Evolutionary conservation across 2,888 invertebrate species (phyloP).

Genomic region (Corbicula japonica): DNA sequence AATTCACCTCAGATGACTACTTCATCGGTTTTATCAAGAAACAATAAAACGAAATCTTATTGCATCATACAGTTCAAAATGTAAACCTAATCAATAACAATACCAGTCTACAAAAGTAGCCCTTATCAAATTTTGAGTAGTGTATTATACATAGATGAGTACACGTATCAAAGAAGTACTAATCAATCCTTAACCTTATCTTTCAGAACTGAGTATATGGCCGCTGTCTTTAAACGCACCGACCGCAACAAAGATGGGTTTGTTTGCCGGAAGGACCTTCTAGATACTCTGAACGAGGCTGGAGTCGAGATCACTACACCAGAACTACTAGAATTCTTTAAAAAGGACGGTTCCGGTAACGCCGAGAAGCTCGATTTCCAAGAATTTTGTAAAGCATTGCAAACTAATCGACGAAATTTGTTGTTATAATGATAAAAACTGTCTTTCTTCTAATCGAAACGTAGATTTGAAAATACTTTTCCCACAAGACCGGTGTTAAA

Average conservation of each 20-base stretch:
- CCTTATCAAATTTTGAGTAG: background rate
- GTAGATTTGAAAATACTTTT: too few species aligned
- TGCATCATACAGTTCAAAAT: background rate
- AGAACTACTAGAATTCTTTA: background rate
- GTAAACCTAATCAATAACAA: background rate
- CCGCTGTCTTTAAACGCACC: slow-evolving; percentile 42
- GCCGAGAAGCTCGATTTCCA: slow-evolving; percentile 47
- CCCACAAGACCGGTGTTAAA: too few species aligned
- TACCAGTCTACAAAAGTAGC: background rate
- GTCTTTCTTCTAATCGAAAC: too few species aligned
- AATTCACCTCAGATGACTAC: background rate
- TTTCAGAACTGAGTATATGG: slow-evolving; percentile 48
- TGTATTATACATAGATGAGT: background rate
- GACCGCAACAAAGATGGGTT: slow-evolving; percentile 45
- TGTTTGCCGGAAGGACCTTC: slow-evolving; percentile 27
- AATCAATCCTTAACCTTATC: background rate
- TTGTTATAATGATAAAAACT: too few species aligned
- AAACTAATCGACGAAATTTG: too few species aligned
- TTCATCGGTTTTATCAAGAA: background rate
- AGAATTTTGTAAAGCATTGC: slow-evolving; percentile 14
- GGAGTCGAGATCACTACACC: background rate
- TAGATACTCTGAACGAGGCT: background rate
- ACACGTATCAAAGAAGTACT: background rate
- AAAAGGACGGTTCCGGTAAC: slow-evolving; percentile 15
- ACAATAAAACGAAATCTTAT: background rate